Conservation (phyloP, 1,140 invertebrate species). For the Prorops nasuta region DNA sequence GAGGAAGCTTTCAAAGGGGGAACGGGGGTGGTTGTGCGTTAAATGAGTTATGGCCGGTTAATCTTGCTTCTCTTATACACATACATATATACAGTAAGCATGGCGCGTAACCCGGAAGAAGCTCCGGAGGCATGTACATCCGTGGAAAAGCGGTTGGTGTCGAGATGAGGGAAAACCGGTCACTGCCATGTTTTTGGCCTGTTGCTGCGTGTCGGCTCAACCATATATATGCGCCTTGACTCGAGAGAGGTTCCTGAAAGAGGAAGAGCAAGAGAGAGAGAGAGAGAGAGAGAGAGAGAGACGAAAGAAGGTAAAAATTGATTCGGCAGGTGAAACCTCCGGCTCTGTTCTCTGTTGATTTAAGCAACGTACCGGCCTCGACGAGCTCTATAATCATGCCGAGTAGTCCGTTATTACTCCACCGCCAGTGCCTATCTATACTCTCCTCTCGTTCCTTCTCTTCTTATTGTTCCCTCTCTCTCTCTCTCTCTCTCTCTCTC, state of each 20-base stretch:
- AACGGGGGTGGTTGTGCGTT: too few species aligned
- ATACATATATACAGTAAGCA: too few species aligned
- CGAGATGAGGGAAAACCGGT: constrained; percentile 23
- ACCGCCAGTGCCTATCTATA: constrained; percentile 32
- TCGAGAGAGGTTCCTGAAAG: background rate
- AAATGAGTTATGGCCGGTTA: too few species aligned
- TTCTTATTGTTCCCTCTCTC: background rate
- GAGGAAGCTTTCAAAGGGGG: too few species aligned
- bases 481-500: constrained; percentile 8
- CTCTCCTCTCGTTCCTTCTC: constrained; percentile 6
- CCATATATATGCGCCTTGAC: too few species aligned
- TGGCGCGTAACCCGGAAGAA: too few species aligned
- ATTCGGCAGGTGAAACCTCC: constrained; percentile 40
- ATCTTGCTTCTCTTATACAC: too few species aligned
- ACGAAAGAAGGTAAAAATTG: constrained; percentile 32
- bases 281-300: background rate
- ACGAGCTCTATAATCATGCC: constrained; percentile 38
- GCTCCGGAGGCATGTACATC: background rate
- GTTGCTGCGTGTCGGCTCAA: too few species aligned
- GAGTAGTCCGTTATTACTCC: constrained; percentile 37
- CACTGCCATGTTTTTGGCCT: too few species aligned
- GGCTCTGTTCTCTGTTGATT: constrained; percentile 40
- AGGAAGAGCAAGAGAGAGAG: constrained; percentile 5
- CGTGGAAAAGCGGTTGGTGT: constrained; percentile 20
- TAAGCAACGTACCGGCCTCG: constrained; percentile 38